Percentiles rank a stretch among this genome's conserved stretches.
Conservation (phyloP, 2,888 invertebrate species). For the Nephrotoma guestfalica region DNA sequence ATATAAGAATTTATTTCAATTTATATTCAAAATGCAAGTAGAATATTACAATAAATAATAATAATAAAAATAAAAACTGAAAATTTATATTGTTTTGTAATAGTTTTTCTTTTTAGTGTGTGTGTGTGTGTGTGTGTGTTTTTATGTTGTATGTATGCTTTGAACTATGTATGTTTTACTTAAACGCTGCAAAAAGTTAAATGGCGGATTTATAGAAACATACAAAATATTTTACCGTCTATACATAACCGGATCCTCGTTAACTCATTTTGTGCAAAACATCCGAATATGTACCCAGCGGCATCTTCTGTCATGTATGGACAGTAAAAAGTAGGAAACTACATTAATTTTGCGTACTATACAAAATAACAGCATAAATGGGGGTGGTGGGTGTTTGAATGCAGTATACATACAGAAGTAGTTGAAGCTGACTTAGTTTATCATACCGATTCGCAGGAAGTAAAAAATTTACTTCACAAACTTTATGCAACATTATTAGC, state of each 20-base stretch:
- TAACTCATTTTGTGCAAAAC: background rate
- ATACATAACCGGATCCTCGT: background rate
- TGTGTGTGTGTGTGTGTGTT: background rate
- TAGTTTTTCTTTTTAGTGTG: background rate
- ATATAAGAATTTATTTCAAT: background rate
- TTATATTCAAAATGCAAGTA: background rate
- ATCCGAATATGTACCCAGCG: background rate
- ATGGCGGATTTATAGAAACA: background rate
- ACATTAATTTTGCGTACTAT: background rate
- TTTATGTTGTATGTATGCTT: background rate
- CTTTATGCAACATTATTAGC: too few relatives aligned
- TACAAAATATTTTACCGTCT: background rate
- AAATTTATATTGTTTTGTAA: background rate
- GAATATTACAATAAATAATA: background rate
- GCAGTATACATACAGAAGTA: too few relatives aligned
- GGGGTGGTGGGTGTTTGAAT: background rate
- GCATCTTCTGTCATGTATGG: too few relatives aligned
- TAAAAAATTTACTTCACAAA: too few relatives aligned
- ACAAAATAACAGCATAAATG: background rate
- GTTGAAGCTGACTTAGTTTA: too few relatives aligned
- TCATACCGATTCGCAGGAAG: too few relatives aligned
- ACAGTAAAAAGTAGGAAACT: background rate
- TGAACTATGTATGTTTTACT: background rate
- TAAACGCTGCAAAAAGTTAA: background rate
- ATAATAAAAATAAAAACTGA: background rate